phyloP scores from a whole-genome alignment of 2,113 vertebrate genomes.

The Otus sunia region DNA sequence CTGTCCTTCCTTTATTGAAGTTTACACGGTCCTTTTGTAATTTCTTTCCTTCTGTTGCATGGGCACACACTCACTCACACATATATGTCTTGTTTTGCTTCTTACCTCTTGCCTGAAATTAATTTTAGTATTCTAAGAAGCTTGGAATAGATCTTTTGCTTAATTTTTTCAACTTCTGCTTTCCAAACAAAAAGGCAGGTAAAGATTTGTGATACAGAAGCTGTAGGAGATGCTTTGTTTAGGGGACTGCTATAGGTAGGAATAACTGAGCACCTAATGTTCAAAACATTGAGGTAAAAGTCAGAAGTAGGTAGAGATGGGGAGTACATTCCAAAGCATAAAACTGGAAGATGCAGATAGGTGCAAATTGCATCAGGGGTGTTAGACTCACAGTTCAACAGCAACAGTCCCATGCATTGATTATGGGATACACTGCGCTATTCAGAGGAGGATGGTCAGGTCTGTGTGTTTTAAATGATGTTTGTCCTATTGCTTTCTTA shows the following conservation, averaged over 20 bases:
- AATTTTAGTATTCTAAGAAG: background rate
- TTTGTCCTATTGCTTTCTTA: background rate
- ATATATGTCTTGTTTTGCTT: background rate
- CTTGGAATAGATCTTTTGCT: background rate
- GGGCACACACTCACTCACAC: accelerated
- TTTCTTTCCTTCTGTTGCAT: background rate
- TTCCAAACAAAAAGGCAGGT: background rate
- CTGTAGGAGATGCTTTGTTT: background rate
- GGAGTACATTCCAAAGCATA: background rate
- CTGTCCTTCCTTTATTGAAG: background rate
- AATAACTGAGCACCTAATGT: background rate
- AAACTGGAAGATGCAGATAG: background rate
- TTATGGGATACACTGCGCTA: background rate
- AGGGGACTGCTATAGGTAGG: background rate
- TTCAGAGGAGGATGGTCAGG: background rate
- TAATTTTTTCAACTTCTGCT: background rate
- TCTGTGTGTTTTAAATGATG: background rate
- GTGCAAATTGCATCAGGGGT: background rate
- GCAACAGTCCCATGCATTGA: background rate
- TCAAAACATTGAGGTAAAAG: background rate
- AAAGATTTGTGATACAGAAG: background rate
- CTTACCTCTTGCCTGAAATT: background rate
- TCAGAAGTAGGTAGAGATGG: background rate
- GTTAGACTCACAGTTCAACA: background rate
- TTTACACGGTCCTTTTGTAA: background rate